These are phyloP conservation scores for Cairina moschata DNA, from an alignment of 2,113 vertebrate species.

Conservation along the genomic window DNA sequence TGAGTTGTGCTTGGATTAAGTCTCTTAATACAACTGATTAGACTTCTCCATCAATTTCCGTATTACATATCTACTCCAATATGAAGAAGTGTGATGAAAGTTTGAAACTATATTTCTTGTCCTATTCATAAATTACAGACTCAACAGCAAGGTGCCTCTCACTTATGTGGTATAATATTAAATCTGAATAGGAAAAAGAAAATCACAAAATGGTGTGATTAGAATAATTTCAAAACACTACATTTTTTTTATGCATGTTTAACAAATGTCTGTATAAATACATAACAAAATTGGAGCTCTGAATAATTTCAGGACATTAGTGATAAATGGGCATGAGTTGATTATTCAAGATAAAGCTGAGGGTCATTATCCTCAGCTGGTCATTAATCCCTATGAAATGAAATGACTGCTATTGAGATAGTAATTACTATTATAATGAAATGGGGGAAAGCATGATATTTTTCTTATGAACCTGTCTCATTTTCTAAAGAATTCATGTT, in stretches of 20 bases:
- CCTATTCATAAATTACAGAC: not conserved
- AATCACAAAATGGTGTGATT: not conserved
- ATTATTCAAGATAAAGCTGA: slow-evolving; percentile 43
- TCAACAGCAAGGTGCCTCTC: not conserved
- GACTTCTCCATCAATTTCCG: not conserved
- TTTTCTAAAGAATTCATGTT: slow-evolving; percentile 31
- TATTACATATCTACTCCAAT: not conserved
- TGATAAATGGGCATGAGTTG: slow-evolving; percentile 33
- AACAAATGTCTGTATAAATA: slow-evolving; percentile 31
- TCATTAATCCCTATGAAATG: slow-evolving; percentile 57
- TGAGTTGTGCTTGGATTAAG: not conserved
- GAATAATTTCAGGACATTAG: slow-evolving; percentile 47
- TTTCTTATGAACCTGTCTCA: slow-evolving; percentile 10
- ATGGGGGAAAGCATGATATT: not conserved
- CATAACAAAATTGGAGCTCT: slow-evolving; percentile 4
- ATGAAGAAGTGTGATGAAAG: not conserved
- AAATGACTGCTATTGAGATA: slow-evolving; percentile 38
- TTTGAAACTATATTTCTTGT: not conserved
- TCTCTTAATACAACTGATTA: not conserved
- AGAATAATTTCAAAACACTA: slow-evolving; percentile 8
- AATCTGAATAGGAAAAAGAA: not conserved
- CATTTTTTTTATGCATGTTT: not conserved
- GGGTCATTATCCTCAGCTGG: slow-evolving; percentile 53
- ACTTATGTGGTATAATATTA: not conserved
- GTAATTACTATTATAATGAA: slow-evolving; percentile 60